Evolutionary conservation across 2,888 invertebrate species (phyloP).

Genomic region (Ichneumoninae sp.): DNA sequence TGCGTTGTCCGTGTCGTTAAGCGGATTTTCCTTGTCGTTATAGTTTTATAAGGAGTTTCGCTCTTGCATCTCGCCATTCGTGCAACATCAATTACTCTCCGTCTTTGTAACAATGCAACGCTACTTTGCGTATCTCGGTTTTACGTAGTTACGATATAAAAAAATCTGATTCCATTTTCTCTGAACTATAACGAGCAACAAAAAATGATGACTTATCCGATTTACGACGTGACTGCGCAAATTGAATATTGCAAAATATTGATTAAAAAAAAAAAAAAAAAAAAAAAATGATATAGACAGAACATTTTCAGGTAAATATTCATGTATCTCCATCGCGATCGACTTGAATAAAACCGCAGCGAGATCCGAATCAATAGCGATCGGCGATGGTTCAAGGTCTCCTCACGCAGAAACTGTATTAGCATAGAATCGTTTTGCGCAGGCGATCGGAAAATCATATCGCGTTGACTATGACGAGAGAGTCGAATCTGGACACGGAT

Average conservation of each 20-base stretch:
- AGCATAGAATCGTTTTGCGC: slow-evolving; percentile 27
- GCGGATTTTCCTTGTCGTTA: slow-evolving; percentile 19
- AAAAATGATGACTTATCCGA: background rate
- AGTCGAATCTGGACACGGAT: slow-evolving; percentile 18
- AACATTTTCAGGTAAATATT: slow-evolving; percentile 40
- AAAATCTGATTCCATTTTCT: background rate
- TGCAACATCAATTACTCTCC: background rate
- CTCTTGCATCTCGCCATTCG: background rate
- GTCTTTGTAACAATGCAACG: slow-evolving; percentile 19
- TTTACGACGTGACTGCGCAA: background rate
- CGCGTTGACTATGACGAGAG: slow-evolving; percentile 5
- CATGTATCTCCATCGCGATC: slow-evolving; percentile 20
- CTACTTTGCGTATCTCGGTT: background rate
- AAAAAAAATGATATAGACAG: slow-evolving; percentile 8
- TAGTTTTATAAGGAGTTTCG: slow-evolving; percentile 4
- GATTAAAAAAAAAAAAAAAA: slow-evolving; percentile 23
- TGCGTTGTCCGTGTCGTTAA: slow-evolving; percentile 44
- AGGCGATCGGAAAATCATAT: slow-evolving; percentile 11
- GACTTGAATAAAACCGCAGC: slow-evolving; percentile 31
- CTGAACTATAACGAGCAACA: background rate
- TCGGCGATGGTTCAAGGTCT: slow-evolving; percentile 27
- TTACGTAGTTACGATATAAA: background rate
- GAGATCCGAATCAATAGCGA: slow-evolving; percentile 21
- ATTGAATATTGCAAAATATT: background rate
- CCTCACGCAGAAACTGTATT: background rate